Conservation (phyloP, 1,140 invertebrate genomes). For the Paraescarpia echinospica region DNA sequence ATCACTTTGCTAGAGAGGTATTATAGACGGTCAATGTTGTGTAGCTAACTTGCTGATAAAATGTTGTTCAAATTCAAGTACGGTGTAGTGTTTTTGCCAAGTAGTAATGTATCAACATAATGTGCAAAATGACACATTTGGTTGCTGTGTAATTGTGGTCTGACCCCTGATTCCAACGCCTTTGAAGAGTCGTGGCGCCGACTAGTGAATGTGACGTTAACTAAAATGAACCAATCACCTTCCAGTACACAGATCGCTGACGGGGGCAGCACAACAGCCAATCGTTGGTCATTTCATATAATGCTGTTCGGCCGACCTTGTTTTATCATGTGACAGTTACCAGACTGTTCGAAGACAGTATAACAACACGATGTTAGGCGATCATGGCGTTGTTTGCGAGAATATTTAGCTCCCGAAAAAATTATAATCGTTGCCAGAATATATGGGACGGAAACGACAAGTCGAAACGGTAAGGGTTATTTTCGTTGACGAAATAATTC, state of each 20-base stretch:
- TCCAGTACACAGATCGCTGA: neutral
- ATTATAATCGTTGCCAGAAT: neutral
- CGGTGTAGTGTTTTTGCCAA: no score
- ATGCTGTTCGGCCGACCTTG: neutral
- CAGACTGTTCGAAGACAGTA: neutral
- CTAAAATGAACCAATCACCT: neutral
- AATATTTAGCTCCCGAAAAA: neutral
- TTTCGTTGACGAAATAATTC: neutral
- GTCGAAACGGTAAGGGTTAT: neutral
- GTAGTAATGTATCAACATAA: no score
- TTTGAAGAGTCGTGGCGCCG: no score
- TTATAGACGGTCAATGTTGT: no score
- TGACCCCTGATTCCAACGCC: no score
- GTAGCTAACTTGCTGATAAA: no score
- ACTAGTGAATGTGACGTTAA: neutral
- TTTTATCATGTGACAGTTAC: conserved; percentile 6
- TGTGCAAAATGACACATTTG: no score
- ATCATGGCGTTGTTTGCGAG: neutral
- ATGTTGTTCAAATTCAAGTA: no score
- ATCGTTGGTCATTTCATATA: neutral
- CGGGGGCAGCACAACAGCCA: neutral
- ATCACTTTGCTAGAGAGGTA: no score
- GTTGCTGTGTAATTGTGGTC: no score
- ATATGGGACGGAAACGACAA: neutral
- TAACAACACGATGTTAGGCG: neutral